These are phyloP conservation scores for Clarias platycephalus DNA, from an alignment of 2,797 vertebrate genomes.

Conservation along the genomic window DNA sequence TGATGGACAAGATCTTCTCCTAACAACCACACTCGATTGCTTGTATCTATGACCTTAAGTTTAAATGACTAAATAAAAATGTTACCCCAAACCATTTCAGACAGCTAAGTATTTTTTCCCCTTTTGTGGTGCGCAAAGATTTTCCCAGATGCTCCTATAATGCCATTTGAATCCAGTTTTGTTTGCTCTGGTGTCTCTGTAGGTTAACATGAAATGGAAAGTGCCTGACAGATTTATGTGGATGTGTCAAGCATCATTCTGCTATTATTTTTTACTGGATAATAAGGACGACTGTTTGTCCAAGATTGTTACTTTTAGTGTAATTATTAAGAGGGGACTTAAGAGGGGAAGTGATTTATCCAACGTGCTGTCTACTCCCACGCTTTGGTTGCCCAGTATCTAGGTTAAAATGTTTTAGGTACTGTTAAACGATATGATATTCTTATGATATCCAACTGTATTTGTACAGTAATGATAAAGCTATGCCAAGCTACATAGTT, in stretches of 20 bases:
- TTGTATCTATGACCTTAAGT: conserved; percentile 2
- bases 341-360: neutral
- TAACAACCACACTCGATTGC: neutral
- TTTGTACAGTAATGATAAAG: neutral
- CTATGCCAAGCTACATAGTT: neutral
- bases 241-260: conserved; percentile 23
- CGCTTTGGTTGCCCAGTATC: neutral
- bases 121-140: neutral
- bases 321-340: neutral
- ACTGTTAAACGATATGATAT: neutral
- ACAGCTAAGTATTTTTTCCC: neutral
- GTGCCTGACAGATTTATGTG: conserved; percentile 28
- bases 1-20: neutral
- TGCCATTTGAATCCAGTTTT: conserved; percentile 23
- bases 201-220: conserved; percentile 42
- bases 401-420: neutral
- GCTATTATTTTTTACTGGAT: conserved; percentile 27
- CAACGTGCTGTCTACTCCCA: neutral
- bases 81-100: neutral
- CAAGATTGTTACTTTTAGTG: conserved; percentile 18
- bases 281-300: neutral
- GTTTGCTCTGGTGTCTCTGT: conserved; percentile 36
- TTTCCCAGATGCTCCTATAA: neutral
- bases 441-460: neutral
- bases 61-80: conserved; percentile 4